These are phyloP conservation scores for Catocala fraxini DNA, from an alignment of 2,888 invertebrate species.

Conservation along the genomic window DNA sequence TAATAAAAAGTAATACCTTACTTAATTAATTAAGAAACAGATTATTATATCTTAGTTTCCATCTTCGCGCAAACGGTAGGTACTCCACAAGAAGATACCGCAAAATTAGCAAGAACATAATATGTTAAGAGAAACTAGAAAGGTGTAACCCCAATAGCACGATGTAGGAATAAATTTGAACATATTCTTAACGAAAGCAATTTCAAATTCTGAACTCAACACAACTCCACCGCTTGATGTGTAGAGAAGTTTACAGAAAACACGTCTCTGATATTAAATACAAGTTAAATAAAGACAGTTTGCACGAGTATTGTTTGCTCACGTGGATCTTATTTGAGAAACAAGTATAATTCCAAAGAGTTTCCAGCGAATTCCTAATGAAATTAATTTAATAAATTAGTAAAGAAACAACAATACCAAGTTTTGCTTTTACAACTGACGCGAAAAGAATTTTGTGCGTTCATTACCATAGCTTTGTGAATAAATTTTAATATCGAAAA, in stretches of 20 bases:
- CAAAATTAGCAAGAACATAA: background rate
- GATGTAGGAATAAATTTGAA: conserved; percentile 64
- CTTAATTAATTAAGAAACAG: too few species aligned
- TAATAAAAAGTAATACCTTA: too few species aligned
- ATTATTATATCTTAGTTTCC: too few species aligned
- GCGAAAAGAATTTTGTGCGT: conserved; percentile 60
- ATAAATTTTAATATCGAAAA: conserved; percentile 29
- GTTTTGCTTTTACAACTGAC: conserved; percentile 61
- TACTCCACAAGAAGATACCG: background rate
- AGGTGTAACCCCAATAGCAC: conserved; percentile 9
- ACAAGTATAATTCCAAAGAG: conserved; percentile 78
- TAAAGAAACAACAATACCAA: conserved; percentile 65
- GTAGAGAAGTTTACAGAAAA: conserved; percentile 71
- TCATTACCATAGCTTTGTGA: conserved; percentile 51
- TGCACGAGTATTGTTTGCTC: conserved; percentile 72
- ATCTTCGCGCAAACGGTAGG: background rate
- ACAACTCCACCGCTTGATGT: conserved; percentile 63
- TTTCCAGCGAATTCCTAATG: conserved; percentile 66
- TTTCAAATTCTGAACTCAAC: conserved; percentile 75
- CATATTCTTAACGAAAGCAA: conserved; percentile 66
- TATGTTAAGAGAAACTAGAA: background rate
- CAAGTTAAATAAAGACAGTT: conserved; percentile 82
- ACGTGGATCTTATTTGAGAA: conserved; percentile 74
- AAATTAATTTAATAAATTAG: conserved; percentile 80
- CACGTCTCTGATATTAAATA: conserved; percentile 83